Conservation (phyloP, 2,888 invertebrate genomes). For the Drosophila multiciliata region DNA sequence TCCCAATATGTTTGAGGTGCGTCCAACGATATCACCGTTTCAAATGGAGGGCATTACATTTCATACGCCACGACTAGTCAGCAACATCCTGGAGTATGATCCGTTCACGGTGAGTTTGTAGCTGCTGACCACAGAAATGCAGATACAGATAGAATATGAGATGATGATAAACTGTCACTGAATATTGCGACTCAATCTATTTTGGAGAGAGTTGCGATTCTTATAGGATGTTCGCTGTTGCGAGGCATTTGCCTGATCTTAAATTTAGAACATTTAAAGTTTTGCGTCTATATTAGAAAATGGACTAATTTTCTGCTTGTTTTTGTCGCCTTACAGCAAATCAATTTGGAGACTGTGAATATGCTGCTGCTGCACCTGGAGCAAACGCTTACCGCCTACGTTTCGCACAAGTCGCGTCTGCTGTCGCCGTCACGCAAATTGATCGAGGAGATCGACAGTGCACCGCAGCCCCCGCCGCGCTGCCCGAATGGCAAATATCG, state of each 20-base stretch:
- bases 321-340: constrained; percentile 85
- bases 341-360: constrained; percentile 88
- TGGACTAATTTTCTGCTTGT: constrained; percentile 1
- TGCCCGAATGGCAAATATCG: constrained; percentile 89
- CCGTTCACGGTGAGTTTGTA: constrained; percentile 88
- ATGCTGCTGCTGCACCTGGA: constrained; percentile 89
- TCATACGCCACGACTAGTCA: constrained; percentile 90
- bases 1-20: constrained; percentile 98
- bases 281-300: background rate
- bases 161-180: constrained; percentile 84
- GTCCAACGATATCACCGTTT: constrained; percentile 97
- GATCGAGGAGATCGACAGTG: constrained; percentile 89
- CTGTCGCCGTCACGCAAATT: constrained; percentile 90
- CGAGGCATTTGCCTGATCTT: constrained; percentile 85
- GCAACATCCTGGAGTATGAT: constrained; percentile 89
- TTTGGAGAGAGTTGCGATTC: constrained; percentile 79
- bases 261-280: background rate
- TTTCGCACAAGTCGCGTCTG: constrained; percentile 91
- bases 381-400: constrained; percentile 91
- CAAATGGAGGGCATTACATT: constrained; percentile 92
- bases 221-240: constrained; percentile 82
- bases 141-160: constrained; percentile 24
- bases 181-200: constrained; percentile 82
- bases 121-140: constrained; percentile 1
- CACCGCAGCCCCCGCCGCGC: constrained; percentile 87